These are phyloP conservation scores for Plagiodera versicolora DNA, from an alignment of 2,888 invertebrate species.

Conservation along the genomic window DNA sequence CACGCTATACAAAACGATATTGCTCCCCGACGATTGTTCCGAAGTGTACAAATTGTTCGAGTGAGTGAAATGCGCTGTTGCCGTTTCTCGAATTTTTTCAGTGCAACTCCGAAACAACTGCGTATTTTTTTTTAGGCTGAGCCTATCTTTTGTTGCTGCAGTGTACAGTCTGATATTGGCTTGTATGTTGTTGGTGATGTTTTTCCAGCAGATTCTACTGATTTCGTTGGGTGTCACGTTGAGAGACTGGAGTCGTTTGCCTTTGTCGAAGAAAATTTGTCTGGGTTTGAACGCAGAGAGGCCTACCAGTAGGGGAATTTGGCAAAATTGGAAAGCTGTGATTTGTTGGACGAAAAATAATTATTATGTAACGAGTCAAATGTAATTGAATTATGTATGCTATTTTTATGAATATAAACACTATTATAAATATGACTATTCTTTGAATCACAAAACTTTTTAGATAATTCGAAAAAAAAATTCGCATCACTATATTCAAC, in stretches of 20 bases:
- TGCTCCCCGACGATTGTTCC: conserved; percentile 82
- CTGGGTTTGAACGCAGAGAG: conserved; percentile 40
- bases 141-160: conserved; percentile 47
- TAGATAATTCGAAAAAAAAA: too few species aligned
- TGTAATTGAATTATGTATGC: neutral
- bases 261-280: conserved; percentile 41
- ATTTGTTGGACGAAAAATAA: neutral
- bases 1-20: conserved; percentile 65
- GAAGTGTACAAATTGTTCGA: conserved; percentile 79
- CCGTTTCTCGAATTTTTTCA: neutral
- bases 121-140: conserved; percentile 40
- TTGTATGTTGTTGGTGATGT: conserved; percentile 37
- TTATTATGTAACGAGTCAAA: neutral
- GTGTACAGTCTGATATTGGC: conserved; percentile 45
- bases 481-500: too few species aligned
- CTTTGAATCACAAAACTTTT: too few species aligned
- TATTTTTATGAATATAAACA: too few species aligned
- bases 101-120: too few species aligned
- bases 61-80: conserved; percentile 58
- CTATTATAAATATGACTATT: too few species aligned
- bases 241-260: conserved; percentile 55
- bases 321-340: conserved; percentile 42
- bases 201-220: conserved; percentile 48
- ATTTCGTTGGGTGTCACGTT: conserved; percentile 58
- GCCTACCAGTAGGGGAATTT: conserved; percentile 43